Evolutionary conservation across 1,140 invertebrate genomes (phyloP).

Genomic region (Acromyrmex echinatior): DNA sequence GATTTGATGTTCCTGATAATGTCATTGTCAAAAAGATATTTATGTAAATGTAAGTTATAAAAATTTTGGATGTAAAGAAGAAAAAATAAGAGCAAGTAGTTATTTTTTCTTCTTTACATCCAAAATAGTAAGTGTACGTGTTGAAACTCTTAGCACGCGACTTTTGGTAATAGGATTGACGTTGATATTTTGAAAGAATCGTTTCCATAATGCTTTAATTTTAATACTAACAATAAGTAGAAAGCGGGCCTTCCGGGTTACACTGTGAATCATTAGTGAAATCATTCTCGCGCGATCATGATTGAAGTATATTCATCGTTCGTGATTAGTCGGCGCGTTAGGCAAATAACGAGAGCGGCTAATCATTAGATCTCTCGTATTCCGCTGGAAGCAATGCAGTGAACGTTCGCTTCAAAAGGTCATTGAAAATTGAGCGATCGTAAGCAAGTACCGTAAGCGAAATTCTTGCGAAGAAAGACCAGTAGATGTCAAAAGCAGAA

Average conservation of each 20-base stretch:
- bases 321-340: slow-evolving; percentile 37
- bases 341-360: slow-evolving; percentile 30
- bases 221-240: background rate
- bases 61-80: too few relatives aligned
- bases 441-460: slow-evolving; percentile 17
- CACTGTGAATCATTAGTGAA: slow-evolving; percentile 39
- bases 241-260: slow-evolving; percentile 27
- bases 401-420: background rate
- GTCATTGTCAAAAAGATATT: background rate
- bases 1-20: background rate
- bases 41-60: background rate
- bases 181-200: slow-evolving; percentile 8
- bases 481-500: background rate
- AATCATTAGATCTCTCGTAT: slow-evolving; percentile 44
- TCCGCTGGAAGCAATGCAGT: background rate
- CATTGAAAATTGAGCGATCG: slow-evolving; percentile 28
- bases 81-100: too few relatives aligned
- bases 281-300: slow-evolving; percentile 21
- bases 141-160: background rate
- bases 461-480: background rate
- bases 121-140: background rate
- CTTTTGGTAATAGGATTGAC: slow-evolving; percentile 21
- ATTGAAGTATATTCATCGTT: slow-evolving; percentile 26
- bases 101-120: background rate
- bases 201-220: background rate